phyloP scores from a whole-genome alignment of 2,888 invertebrate genomes.

The Ochropleura plecta region DNA sequence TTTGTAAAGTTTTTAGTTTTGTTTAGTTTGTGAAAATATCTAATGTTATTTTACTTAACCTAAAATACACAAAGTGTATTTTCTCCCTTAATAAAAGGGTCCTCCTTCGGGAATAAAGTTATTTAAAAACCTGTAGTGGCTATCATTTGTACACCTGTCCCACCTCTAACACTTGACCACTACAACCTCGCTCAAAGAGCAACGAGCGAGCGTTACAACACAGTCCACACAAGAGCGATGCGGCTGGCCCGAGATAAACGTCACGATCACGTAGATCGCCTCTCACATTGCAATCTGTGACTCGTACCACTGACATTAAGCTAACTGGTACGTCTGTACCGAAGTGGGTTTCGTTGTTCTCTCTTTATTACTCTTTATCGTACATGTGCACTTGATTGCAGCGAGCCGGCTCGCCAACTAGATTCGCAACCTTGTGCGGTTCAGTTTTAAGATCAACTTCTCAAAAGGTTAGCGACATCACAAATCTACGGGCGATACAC shows the following conservation, averaged over 20 bases:
- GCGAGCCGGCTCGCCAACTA: constrained; percentile 7
- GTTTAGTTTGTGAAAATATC: no score
- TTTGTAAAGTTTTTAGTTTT: no score
- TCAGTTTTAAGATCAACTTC: constrained; percentile 40
- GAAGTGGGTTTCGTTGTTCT: constrained; percentile 45
- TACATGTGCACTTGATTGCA: constrained; percentile 26
- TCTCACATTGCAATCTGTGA: constrained; percentile 43
- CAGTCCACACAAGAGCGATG: constrained; percentile 2
- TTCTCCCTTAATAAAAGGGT: no score
- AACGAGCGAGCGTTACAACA: no score
- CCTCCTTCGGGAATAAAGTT: no score
- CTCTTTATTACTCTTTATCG: constrained; percentile 16
- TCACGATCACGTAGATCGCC: constrained; percentile 36
- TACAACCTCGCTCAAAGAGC: no score
- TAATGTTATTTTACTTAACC: no score
- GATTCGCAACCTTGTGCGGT: constrained; percentile 45
- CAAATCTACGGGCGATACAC: constrained; percentile 29
- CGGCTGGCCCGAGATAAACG: constrained; percentile 27
- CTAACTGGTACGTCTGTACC: constrained; percentile 31
- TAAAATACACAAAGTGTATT: no score
- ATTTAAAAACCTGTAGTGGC: no score
- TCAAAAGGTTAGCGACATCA: constrained; percentile 53
- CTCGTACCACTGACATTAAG: constrained; percentile 31
- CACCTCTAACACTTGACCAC: no score
- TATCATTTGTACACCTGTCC: no score